Conservation (phyloP, 2,797 vertebrate species). For the Macropus fuliginosus region DNA sequence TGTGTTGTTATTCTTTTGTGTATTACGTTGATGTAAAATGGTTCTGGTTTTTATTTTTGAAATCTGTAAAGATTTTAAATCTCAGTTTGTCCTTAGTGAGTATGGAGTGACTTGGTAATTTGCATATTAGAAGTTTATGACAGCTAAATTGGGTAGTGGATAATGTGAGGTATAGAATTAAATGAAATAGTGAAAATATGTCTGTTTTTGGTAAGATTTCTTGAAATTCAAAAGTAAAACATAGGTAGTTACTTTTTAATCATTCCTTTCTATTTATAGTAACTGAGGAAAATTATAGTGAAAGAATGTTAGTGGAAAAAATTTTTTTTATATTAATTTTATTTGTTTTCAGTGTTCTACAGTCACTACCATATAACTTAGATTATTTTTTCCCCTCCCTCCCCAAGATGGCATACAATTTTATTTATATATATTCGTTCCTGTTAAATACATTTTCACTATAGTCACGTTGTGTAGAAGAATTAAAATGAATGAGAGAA, state of each 20-base stretch:
- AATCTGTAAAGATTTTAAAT: not conserved
- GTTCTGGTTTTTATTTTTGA: not conserved
- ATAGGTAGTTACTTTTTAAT: not conserved
- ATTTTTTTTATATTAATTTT: not conserved
- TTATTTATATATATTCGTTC: too few species aligned
- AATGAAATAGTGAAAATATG: not conserved
- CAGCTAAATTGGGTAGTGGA: slow-evolving; percentile 27
- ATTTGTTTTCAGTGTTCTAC: not conserved
- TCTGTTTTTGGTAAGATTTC: slow-evolving; percentile 45
- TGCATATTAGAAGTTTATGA: slow-evolving; percentile 25
- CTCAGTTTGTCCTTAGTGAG: slow-evolving; percentile 39
- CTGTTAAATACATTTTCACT: too few species aligned
- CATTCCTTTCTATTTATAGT: not conserved
- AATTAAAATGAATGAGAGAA: too few species aligned
- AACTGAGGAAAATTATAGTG: not conserved
- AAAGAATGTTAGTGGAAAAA: not conserved
- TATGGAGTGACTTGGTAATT: slow-evolving; percentile 33
- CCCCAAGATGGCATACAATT: too few species aligned
- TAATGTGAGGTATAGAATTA: slow-evolving; percentile 9
- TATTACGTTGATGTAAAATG: slow-evolving; percentile 18
- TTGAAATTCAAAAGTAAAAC: slow-evolving; percentile 50
- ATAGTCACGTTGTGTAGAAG: too few species aligned
- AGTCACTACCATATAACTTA: too few species aligned
- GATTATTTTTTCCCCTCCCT: too few species aligned
- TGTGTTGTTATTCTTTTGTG: slow-evolving; percentile 23